Percentiles rank a stretch among this genome's conserved stretches.
Evolutionary conservation across 2,113 vertebrate species (phyloP).

Genomic region (Siniperca chuatsi): DNA sequence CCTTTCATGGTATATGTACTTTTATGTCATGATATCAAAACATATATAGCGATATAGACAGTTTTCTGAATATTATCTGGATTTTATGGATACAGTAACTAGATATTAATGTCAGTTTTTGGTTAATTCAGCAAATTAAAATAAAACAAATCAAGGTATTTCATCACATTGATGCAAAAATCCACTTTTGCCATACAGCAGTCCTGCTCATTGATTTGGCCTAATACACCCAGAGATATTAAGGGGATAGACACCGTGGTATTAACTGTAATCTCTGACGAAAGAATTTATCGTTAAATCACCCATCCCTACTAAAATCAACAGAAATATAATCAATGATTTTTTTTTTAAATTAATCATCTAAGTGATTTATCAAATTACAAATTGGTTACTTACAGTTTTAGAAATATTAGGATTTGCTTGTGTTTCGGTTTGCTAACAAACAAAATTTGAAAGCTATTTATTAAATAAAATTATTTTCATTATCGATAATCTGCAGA

Average conservation of each 20-base stretch:
- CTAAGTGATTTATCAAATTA: background rate
- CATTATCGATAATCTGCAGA: too few species aligned
- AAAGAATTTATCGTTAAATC: background rate
- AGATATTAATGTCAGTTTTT: background rate
- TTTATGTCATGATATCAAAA: background rate
- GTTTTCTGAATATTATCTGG: background rate
- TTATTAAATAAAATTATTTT: too few species aligned
- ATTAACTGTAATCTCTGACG: background rate
- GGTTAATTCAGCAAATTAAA: background rate
- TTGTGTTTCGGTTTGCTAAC: background rate
- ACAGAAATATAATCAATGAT: background rate
- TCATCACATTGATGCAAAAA: background rate
- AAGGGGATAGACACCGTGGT: background rate
- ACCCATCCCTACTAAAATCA: background rate
- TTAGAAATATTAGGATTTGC: background rate
- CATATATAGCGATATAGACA: background rate
- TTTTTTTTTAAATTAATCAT: background rate
- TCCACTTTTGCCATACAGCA: background rate
- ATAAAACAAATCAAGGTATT: background rate
- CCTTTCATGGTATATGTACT: background rate
- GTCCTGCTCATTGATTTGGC: background rate
- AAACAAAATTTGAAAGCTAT: background rate
- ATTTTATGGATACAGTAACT: background rate
- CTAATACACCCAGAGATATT: background rate
- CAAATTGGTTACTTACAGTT: background rate